Evolutionary conservation across 2,797 vertebrate species (phyloP).

Genomic region (Gymnopithys bicolor): DNA sequence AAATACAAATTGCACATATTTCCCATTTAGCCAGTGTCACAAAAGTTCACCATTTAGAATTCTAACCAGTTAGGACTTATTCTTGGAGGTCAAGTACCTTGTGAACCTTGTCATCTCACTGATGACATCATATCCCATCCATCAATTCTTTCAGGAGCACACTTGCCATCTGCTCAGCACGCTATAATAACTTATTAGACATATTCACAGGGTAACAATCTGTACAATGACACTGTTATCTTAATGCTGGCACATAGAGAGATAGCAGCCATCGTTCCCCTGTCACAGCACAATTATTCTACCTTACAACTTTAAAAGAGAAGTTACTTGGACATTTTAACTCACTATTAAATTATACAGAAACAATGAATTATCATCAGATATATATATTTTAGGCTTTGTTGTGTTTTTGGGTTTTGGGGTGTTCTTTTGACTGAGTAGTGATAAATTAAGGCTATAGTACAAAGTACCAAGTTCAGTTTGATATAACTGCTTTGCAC

Average conservation of each 20-base stretch:
- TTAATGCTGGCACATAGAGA: constrained; percentile 80
- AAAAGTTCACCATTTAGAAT: constrained; percentile 88
- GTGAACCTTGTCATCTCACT: constrained; percentile 90
- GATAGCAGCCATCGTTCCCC: constrained; percentile 64
- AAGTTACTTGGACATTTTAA: constrained; percentile 41
- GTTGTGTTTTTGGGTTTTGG: too few relatives aligned
- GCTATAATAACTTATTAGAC: constrained; percentile 83
- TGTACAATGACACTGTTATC: constrained; percentile 83
- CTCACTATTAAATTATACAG: not conserved
- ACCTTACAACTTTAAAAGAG: constrained; percentile 39
- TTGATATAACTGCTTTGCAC: not conserved
- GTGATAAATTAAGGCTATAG: not conserved
- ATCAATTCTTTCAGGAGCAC: constrained; percentile 88
- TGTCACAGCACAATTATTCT: constrained; percentile 58
- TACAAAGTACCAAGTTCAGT: not conserved
- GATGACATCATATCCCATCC: constrained; percentile 98
- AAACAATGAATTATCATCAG: not conserved
- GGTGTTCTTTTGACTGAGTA: not conserved
- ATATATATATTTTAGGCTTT: not conserved
- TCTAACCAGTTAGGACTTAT: constrained; percentile 87
- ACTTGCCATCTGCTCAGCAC: constrained; percentile 92
- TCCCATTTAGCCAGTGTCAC: constrained; percentile 91
- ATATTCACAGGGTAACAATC: constrained; percentile 81
- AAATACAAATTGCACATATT: constrained; percentile 91
- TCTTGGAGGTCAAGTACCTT: constrained; percentile 87